Evolutionary conservation across 2,888 invertebrate species (phyloP).

Genomic region (Steinernema carpocapsae): DNA sequence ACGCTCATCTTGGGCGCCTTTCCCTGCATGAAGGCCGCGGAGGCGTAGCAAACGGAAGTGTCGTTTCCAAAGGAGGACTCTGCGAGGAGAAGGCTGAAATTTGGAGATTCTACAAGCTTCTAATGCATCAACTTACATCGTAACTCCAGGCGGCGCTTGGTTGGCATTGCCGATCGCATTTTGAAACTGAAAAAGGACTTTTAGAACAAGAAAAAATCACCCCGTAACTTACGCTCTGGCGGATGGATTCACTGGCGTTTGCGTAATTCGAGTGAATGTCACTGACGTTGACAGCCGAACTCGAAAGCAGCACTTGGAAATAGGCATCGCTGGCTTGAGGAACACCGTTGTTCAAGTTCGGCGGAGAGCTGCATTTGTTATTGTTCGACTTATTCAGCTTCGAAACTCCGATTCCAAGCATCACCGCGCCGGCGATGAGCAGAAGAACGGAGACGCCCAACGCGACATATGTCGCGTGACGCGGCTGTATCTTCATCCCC

Average conservation of each 20-base stretch:
- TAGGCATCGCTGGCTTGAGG: slow-evolving; percentile 15
- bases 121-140: slow-evolving; percentile 1
- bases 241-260: not conserved
- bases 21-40: not conserved
- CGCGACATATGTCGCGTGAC: slow-evolving; percentile 33
- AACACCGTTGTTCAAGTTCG: not conserved
- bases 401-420: slow-evolving; percentile 43
- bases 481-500: slow-evolving; percentile 33
- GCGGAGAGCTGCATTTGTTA: slow-evolving; percentile 2
- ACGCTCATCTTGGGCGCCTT: not conserved
- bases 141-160: slow-evolving; percentile 6
- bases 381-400: slow-evolving; percentile 34
- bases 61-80: not conserved
- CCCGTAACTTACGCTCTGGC: not conserved
- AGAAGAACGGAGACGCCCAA: slow-evolving; percentile 37
- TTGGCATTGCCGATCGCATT: not conserved
- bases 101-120: no score
- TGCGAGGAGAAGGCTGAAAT: slow-evolving; percentile 4
- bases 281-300: not conserved
- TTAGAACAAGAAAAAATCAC: no score
- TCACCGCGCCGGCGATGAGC: slow-evolving; percentile 42
- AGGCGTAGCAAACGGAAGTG: not conserved
- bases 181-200: not conserved
- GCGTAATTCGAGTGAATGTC: not conserved
- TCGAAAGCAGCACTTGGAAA: not conserved